Percentiles rank a stretch among this genome's conserved stretches.
Evolutionary conservation across 2,113 vertebrate genomes (phyloP).

Genomic region (Puntigrus tetrazona): DNA sequence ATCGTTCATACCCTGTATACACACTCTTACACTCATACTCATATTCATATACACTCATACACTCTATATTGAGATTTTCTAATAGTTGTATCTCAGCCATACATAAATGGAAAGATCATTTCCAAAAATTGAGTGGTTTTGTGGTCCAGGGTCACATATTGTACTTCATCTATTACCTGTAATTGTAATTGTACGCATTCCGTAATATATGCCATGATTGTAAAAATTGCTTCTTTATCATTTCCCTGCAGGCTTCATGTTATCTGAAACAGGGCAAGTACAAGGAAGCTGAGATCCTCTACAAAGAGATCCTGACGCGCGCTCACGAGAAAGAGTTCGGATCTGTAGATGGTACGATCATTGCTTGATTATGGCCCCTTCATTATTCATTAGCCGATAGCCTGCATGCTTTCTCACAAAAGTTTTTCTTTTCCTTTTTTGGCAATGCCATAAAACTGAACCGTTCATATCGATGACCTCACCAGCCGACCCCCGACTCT

Average conservation of each 20-base stretch:
- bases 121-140: too few relatives aligned
- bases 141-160: too few relatives aligned
- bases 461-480: neutral
- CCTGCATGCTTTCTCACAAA: constrained; percentile 3
- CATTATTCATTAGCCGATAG: neutral
- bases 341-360: constrained; percentile 79
- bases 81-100: too few relatives aligned
- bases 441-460: neutral
- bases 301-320: constrained; percentile 87
- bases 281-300: constrained; percentile 82
- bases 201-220: neutral
- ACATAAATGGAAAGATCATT: too few relatives aligned
- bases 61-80: too few relatives aligned
- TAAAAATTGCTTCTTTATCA: neutral
- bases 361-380: constrained; percentile 1
- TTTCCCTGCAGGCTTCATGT: constrained; percentile 79
- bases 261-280: constrained; percentile 90
- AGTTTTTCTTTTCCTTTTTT: neutral
- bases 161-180: neutral
- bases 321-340: constrained; percentile 89
- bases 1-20: too few relatives aligned
- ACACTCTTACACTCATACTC: too few relatives aligned
- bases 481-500: neutral
- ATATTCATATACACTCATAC: too few relatives aligned
- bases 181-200: neutral